Evolutionary conservation across 2,888 invertebrate genomes (phyloP).

Genomic region (Rhopalosiphum nymphaeae): DNA sequence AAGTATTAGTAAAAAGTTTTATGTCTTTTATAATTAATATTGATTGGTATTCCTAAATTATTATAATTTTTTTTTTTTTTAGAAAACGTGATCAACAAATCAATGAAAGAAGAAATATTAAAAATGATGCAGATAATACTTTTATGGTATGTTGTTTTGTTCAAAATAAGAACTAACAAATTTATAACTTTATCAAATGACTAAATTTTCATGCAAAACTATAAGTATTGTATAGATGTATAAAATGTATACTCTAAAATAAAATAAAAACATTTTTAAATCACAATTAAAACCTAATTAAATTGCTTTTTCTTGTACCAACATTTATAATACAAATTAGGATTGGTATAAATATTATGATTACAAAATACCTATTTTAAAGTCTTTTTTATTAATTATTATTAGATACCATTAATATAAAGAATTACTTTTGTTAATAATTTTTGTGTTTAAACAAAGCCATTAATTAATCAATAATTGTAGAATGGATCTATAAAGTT

Average conservation of each 20-base stretch:
- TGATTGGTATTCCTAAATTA: neutral
- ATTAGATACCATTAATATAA: neutral
- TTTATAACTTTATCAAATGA: neutral
- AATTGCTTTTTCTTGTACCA: neutral
- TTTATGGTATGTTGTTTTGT: slow-evolving; percentile 44
- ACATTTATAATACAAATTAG: neutral
- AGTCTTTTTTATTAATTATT: neutral
- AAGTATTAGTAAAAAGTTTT: neutral
- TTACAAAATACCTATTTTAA: neutral
- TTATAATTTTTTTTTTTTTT: neutral
- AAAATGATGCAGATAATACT: neutral
- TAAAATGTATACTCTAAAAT: neutral
- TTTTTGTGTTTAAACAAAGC: neutral
- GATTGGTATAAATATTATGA: neutral
- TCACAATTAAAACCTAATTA: neutral
- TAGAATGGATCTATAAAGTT: neutral
- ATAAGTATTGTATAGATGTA: neutral
- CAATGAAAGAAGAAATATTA: slow-evolving; percentile 29
- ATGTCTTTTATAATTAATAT: neutral
- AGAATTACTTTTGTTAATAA: neutral
- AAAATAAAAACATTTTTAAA: neutral
- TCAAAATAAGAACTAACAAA: neutral
- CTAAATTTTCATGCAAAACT: neutral
- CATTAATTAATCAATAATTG: neutral
- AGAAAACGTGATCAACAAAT: slow-evolving; percentile 54